Evolutionary conservation across 2,797 vertebrate genomes (phyloP).

Genomic region (Typhlichthys eigenmanni): DNA sequence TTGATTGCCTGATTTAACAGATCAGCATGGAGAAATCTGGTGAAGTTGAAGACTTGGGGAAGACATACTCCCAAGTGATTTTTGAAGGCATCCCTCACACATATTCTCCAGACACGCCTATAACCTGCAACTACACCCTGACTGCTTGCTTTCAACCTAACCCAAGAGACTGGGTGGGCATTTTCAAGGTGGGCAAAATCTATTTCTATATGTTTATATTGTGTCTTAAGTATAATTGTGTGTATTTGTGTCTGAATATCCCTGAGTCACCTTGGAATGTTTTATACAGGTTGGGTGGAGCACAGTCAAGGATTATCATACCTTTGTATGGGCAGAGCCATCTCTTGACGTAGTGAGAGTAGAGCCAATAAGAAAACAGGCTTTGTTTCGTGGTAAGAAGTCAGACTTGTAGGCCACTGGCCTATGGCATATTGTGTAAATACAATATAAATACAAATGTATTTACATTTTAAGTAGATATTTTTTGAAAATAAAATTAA

Average conservation of each 20-base stretch:
- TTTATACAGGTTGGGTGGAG: conserved; percentile 89
- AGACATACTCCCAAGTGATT: conserved; percentile 83
- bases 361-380: conserved; percentile 55
- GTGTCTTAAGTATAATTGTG: not conserved
- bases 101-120: conserved; percentile 67
- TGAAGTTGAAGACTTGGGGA: conserved; percentile 40
- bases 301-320: conserved; percentile 84
- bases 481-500: not conserved
- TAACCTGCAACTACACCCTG: conserved; percentile 82
- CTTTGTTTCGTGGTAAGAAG: conserved; percentile 83
- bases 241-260: not conserved
- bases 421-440: not conserved
- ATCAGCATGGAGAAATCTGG: conserved; percentile 70
- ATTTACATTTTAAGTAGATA: not conserved
- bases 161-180: conserved; percentile 89
- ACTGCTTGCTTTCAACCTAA: conserved; percentile 63
- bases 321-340: conserved; percentile 84
- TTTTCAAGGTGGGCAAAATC: conserved; percentile 82
- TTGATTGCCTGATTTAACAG: conserved; percentile 1
- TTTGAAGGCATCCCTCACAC: conserved; percentile 80
- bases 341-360: conserved; percentile 27
- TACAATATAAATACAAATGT: not conserved
- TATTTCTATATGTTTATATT: not conserved
- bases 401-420: not conserved
- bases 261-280: not conserved